These are phyloP conservation scores for Silurus asotus DNA, from an alignment of 2,113 vertebrate species.

Conservation along the genomic window DNA sequence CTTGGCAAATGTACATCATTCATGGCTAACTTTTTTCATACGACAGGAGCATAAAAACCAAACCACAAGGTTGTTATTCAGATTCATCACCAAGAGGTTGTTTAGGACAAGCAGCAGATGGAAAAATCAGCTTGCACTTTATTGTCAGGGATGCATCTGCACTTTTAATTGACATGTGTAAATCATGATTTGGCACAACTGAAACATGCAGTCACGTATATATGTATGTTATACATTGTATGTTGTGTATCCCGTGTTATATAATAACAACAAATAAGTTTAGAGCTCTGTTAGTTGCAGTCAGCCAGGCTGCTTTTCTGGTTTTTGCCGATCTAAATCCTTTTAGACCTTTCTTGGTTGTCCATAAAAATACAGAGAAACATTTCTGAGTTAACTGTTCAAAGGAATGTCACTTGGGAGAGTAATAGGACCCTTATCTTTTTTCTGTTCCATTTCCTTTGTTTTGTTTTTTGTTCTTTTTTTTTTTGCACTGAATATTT, in stretches of 20 bases:
- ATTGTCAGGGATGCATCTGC: background rate
- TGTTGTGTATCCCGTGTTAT: background rate
- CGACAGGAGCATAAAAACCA: constrained; percentile 8
- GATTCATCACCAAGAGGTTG: constrained; percentile 17
- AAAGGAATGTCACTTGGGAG: background rate
- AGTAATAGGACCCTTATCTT: constrained; percentile 9
- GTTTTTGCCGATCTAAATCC: background rate
- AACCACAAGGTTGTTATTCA: constrained; percentile 33
- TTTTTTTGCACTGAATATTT: background rate
- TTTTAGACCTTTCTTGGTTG: background rate
- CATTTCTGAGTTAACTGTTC: background rate
- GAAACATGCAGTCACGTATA: background rate
- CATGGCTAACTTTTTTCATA: constrained; percentile 1
- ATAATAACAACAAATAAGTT: background rate
- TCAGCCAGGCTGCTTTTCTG: background rate
- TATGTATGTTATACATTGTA: background rate
- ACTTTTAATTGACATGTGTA: constrained; percentile 3
- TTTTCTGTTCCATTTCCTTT: background rate
- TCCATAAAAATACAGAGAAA: background rate
- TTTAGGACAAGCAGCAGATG: constrained; percentile 15
- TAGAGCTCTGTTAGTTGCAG: background rate
- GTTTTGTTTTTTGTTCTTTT: background rate
- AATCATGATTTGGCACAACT: background rate
- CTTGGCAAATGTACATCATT: constrained; percentile 16
- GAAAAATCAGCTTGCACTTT: constrained; percentile 12